Base-by-base conservation (phyloP, 2,888 invertebrate species). In the Temnothorax unifasciatus region DNA sequence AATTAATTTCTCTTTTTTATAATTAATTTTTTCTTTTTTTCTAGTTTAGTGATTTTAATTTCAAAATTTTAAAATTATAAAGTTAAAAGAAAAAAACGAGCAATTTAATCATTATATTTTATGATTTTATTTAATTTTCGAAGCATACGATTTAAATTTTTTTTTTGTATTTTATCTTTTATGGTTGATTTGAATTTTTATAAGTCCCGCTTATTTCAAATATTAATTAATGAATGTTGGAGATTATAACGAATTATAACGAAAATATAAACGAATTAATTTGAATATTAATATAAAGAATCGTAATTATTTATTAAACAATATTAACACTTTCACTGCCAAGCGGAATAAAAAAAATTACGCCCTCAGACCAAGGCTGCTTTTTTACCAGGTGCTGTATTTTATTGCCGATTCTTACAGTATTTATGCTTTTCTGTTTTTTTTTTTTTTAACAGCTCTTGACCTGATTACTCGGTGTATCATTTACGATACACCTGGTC, bases 21-120 rank as follows among this genome's bases (percentile, higher is more conserved):
- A 73, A 57, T 73, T 41, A 25, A 3, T 74, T 61, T n/a, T 8
- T 74, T 61, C 18, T 6, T n/a, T 59, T 29, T 38, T 34, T 47
- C 2, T 34, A 47, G 1, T 63, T 64, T 50, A 34, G 25, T 13
- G 2, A 61, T 57, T 21, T 8, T 18, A 1, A 15, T 69, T n/a
- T 64, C 2, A n/a, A 15, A 18, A 47, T 25, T 44, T 9, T 11
- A 47, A 68, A 9, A 11, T 68, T 68, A 18, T 34, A 25, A 41
- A 41, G 2, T 29, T 25, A 25, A 29, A 29, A n/a, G 41, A 57
- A 57, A 15, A 25, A 2, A 13, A 2, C 6, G 6, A 52, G 11
- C 8, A 52, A 13, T 18, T 69, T 9, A 21, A n/a, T 63, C 15
- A 21, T 64, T 38, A 11, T 18, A 38, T 34, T 64, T 63, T 18